Percentiles rank a stretch among this genome's conserved stretches.
These are phyloP conservation scores for Pseudorasbora parva DNA, from an alignment of 2,113 vertebrate species.

Conservation along the genomic window DNA sequence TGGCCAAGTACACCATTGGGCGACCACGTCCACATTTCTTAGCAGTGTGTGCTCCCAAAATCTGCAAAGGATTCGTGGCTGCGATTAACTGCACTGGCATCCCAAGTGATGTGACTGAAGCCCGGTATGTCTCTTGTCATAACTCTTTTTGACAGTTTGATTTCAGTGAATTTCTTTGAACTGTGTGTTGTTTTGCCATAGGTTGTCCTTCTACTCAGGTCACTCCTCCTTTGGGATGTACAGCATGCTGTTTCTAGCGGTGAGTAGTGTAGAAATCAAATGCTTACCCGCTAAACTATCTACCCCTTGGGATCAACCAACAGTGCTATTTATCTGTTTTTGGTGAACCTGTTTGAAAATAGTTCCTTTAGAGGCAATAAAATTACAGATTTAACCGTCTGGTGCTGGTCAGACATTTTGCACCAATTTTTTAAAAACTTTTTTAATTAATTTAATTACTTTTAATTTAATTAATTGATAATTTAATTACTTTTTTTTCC, in stretches of 20 bases:
- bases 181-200: conserved; percentile 57
- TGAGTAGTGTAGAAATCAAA: conserved; percentile 71
- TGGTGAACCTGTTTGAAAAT: background rate
- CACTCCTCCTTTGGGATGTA: conserved; percentile 98
- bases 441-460: no score
- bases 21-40: conserved; percentile 91
- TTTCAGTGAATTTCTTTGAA: conserved; percentile 36
- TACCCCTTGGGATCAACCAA: background rate
- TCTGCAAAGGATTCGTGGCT: conserved; percentile 79
- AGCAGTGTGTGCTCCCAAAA: conserved; percentile 83
- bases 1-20: conserved; percentile 92
- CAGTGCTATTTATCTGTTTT: background rate
- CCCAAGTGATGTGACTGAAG: conserved; percentile 79
- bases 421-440: no score
- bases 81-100: conserved; percentile 83
- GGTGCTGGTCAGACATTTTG: no score
- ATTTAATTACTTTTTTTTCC: no score
- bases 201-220: conserved; percentile 93
- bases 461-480: no score
- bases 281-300: background rate
- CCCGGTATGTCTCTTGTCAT: conserved; percentile 77
- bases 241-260: conserved; percentile 93
- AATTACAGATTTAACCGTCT: background rate
- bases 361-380: background rate
- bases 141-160: background rate